These are phyloP conservation scores for Astreopora myriophthalma DNA, from an alignment of 64 coral and sea anemone genomes.

Conservation along the genomic window DNA sequence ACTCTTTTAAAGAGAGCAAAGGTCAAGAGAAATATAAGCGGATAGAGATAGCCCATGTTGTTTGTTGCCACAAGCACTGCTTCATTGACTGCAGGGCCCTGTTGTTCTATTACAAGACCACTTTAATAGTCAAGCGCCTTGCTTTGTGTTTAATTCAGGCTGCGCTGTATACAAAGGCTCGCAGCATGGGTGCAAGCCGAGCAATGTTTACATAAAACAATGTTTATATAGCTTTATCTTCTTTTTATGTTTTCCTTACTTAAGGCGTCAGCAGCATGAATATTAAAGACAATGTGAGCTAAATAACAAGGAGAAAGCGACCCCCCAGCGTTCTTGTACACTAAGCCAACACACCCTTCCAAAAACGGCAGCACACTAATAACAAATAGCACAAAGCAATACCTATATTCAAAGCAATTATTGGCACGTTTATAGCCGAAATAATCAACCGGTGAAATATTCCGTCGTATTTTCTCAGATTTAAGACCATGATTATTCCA, in stretches of 20 bases:
- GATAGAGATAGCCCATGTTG: neutral
- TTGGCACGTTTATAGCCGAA: neutral
- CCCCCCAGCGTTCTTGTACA: neutral
- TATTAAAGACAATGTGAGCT: neutral
- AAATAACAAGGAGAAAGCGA: neutral
- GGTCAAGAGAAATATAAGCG: neutral
- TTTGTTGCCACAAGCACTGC: neutral
- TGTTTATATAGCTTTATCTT: neutral
- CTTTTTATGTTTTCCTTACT: neutral
- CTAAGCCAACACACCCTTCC: neutral
- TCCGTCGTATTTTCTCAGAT: neutral
- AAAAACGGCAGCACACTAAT: neutral
- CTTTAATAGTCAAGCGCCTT: neutral
- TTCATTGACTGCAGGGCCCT: neutral
- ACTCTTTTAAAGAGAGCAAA: neutral
- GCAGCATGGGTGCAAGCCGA: neutral
- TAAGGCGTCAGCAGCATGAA: neutral
- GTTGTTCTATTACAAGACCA: neutral
- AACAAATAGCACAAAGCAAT: neutral
- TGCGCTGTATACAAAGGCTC: conserved; percentile 1
- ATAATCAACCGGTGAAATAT: neutral
- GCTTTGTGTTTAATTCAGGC: neutral
- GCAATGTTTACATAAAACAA: conserved; percentile 20
- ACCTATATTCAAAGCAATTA: neutral
- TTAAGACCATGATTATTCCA: neutral